Conservation (phyloP, 2,113 vertebrate species). For the Rhabdornis inornatus region DNA sequence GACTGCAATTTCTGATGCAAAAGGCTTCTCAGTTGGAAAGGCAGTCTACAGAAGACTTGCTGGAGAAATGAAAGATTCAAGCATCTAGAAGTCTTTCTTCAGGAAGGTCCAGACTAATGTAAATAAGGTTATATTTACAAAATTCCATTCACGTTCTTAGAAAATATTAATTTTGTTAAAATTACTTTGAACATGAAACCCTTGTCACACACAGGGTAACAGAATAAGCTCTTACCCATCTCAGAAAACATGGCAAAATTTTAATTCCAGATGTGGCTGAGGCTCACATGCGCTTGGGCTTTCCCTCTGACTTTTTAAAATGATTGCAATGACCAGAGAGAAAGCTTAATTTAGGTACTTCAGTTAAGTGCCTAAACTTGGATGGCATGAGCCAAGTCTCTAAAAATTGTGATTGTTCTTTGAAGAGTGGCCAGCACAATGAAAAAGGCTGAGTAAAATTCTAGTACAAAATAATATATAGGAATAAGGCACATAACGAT, state of each 20-base stretch:
- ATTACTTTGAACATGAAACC: background rate
- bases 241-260: background rate
- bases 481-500: background rate
- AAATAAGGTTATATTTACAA: background rate
- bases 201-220: background rate
- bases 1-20: background rate
- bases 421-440: background rate
- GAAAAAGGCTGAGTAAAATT: background rate
- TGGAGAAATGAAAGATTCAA: background rate
- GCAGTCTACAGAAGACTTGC: background rate
- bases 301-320: background rate
- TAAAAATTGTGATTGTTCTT: background rate
- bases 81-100: background rate
- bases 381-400: background rate
- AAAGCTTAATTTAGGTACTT: background rate
- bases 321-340: background rate
- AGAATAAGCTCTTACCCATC: background rate
- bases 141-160: background rate
- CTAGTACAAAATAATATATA: background rate
- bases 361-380: background rate
- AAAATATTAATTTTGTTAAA: background rate
- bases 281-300: background rate
- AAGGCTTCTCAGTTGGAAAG: background rate
- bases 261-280: background rate
- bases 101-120: background rate